Base-by-base conservation (phyloP, 1,140 invertebrate genomes). In the Acromyrmex echinatior region DNA sequence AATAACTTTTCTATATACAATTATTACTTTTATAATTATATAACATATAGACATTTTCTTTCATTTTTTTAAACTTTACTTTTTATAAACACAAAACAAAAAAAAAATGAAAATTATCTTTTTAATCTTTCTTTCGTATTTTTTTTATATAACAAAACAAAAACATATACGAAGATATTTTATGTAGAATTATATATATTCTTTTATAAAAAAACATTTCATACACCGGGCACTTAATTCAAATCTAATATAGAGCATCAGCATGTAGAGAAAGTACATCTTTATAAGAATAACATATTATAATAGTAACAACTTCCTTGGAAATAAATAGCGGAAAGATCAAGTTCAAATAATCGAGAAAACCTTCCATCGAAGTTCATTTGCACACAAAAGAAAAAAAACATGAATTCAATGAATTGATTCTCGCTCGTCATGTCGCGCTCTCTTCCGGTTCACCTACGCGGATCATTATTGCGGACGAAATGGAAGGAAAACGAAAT, bases 381-480 rank as follows among this genome's bases (percentile, higher is more conserved):
- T 71, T 25, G 63, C 78, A 39, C 63, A 71, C n/a, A 14, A 56
- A 58, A 56, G 35, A 39, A 70, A 66, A 28, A 28, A 39, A 81
- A 45, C 66, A 35, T 45, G 18, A 49, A 80, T 68, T n/a, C 28
- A n/a, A 35, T 45, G 18, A 49, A 80, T 68, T n/a, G 45, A n/a
- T 28, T 39, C 21, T 28, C 65, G 63, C 18, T 14, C 14, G 49
- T 51, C 4, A 16, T 51, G 3, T n/a, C 63, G 63, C 65, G 66
- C 25, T 73, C 80, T 74, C 68, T 82, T 82, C 68, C 70, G 80
- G 56, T 84, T 84, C 70, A 76, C 80, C 39, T 84, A 76, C 68
- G 80, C 45, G 80, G 35, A 74, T 62, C 45, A 82, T 82, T 58
- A 74, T 82, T 62, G 45, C 80, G 39, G 68, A 49, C 79, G 68